Conservation (phyloP, 2,797 vertebrate genomes). For the Bovichtus diacanthus region DNA sequence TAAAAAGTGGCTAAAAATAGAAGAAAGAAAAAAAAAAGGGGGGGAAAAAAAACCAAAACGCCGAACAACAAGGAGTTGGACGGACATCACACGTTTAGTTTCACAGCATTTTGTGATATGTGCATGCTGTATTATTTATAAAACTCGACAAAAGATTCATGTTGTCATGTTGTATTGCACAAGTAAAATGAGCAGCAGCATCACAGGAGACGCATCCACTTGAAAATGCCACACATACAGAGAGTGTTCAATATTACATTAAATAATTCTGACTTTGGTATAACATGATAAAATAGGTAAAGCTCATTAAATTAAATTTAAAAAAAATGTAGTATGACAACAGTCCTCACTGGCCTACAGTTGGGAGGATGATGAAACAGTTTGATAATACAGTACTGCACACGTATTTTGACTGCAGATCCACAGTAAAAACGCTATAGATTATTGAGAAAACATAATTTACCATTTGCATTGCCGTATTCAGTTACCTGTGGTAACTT, state of each 20-base stretch:
- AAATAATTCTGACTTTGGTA: slow-evolving; percentile 63
- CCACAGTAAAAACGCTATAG: slow-evolving; percentile 26
- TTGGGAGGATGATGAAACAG: neutral
- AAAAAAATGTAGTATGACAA: neutral
- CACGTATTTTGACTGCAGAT: slow-evolving; percentile 11
- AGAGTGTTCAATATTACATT: slow-evolving; percentile 8
- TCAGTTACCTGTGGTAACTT: slow-evolving; percentile 32
- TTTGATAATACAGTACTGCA: slow-evolving; percentile 33
- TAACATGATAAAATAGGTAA: slow-evolving; percentile 36
- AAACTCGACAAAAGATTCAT: slow-evolving; percentile 19
- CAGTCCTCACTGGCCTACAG: slow-evolving; percentile 10
- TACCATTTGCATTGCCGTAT: slow-evolving; percentile 18
- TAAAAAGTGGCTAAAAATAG: slow-evolving; percentile 5
- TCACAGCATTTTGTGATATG: neutral
- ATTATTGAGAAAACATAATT: slow-evolving; percentile 16
- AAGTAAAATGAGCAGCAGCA: slow-evolving; percentile 47
- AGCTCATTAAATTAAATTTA: neutral
- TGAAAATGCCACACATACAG: slow-evolving; percentile 22
- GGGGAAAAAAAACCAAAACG: no score
- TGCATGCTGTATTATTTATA: slow-evolving; percentile 12
- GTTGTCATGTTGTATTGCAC: slow-evolving; percentile 54
- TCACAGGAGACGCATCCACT: slow-evolving; percentile 4
- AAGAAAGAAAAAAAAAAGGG: no score
- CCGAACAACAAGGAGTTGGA: neutral
- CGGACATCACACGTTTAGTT: neutral